Evolutionary conservation across 2,888 invertebrate genomes (phyloP), one percentile per base, ranked within the genome.

Genomic region (Eudasyphora cyanicolor): DNA sequence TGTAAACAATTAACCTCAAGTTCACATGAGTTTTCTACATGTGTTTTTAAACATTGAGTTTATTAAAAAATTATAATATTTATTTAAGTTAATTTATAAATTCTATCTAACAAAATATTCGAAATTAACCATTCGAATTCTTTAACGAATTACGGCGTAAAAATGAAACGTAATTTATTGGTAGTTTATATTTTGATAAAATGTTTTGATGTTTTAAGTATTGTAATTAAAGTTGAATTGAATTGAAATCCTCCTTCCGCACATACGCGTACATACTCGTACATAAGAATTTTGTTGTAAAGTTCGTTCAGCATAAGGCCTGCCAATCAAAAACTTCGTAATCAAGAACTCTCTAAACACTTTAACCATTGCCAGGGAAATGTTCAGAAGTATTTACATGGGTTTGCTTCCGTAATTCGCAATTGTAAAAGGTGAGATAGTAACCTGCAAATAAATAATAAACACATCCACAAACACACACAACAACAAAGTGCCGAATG

Each of bases 21-120:
- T 82, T 70, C 78, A 76, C 82, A 78, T 78, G 82, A 75, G 45
- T 82, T 82, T 78, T 77, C 75, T 79, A 60, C 73, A 79, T 82
- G 79, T 79, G 79, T 54, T 76, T 71, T 70, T 71, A 75, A 78
- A 73, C 60, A 79, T 82, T 79, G 79, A 79, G 71, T 79, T 79
- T 62, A 67, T 32, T 17, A 17, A 54, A 69, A 69, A 8, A 49
- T 35, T 24, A 12, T 35, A 54, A 57, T 70, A 60, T 73, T 74
- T 82, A 76, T 76, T 76, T 76, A 51, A 69, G 32, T 82, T 82
- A 57, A 70, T 29, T 76, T 79, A 38, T 73, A 73, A 49, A 49
- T 67, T 67, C 42, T 38, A 67, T 21, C 24, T 64, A 35, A 64
- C 19, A 19, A 42, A 21, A 19, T 14, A 12, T 57, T 57, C 57